Conservation (phyloP, 2,113 vertebrate genomes). For the Microtus montanus region DNA sequence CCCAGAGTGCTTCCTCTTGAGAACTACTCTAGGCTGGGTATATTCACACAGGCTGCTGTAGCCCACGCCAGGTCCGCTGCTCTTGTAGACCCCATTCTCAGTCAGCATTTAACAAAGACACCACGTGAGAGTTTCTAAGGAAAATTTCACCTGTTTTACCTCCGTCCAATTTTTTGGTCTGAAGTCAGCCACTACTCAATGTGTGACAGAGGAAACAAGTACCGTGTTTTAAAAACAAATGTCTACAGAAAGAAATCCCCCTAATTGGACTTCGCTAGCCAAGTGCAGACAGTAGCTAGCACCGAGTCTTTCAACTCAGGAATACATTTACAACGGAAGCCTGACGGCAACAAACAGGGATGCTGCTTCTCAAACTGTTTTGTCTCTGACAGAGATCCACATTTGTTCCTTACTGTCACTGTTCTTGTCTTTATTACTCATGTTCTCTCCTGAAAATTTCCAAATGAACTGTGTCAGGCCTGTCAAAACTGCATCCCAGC, state of each 20-base stretch:
- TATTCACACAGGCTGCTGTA: neutral
- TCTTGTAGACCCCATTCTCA: neutral
- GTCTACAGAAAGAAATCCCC: constrained; percentile 50
- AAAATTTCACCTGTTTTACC: constrained; percentile 40
- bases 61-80: neutral
- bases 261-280: constrained; percentile 58
- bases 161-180: neutral
- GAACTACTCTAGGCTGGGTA: constrained; percentile 16
- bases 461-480: constrained; percentile 65
- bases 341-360: constrained; percentile 62
- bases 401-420: constrained; percentile 74
- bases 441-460: constrained; percentile 70
- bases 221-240: constrained; percentile 49
- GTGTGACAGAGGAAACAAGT: constrained; percentile 42
- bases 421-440: constrained; percentile 78
- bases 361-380: constrained; percentile 71
- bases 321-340: constrained; percentile 65
- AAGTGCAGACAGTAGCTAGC: constrained; percentile 38
- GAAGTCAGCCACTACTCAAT: constrained; percentile 40
- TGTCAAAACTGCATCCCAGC: constrained; percentile 68
- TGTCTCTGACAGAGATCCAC: constrained; percentile 70
- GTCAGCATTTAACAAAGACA: neutral
- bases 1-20: constrained; percentile 53
- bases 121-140: neutral
- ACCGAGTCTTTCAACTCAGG: constrained; percentile 51